Evolutionary conservation across 2,113 vertebrate genomes (phyloP).

Genomic region (Pollachius pollachius): DNA sequence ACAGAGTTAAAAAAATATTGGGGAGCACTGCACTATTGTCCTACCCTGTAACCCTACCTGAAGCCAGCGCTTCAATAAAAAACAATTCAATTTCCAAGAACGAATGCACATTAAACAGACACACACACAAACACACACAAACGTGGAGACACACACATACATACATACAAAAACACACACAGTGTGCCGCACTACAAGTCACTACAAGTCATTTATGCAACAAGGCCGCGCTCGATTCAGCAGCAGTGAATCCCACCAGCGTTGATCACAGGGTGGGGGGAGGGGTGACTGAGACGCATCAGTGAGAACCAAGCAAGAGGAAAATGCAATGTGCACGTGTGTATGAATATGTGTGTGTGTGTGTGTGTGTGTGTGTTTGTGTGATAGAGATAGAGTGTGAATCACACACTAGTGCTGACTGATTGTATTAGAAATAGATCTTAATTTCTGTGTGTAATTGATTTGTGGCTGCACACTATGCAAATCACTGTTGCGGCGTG

Average conservation of each 20-base stretch:
- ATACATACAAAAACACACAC: neutral
- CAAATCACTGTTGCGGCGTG: neutral
- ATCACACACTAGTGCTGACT: constrained; percentile 39
- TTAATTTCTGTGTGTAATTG: constrained; percentile 64
- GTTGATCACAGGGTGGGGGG: neutral
- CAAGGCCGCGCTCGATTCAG: too few species aligned
- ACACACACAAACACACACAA: neutral
- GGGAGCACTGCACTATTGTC: too few species aligned
- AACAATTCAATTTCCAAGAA: neutral
- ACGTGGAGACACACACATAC: neutral
- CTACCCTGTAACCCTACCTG: too few species aligned
- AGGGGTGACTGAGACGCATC: constrained; percentile 18
- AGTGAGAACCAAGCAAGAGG: constrained; percentile 28
- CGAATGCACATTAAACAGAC: neutral
- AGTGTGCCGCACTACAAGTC: neutral
- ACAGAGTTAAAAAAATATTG: too few species aligned
- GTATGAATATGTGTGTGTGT: neutral
- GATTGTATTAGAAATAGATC: constrained; percentile 67
- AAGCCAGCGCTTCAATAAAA: too few species aligned
- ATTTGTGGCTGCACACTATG: constrained; percentile 52
- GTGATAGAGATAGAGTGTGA: constrained; percentile 27
- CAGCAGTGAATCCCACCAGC: constrained; percentile 10
- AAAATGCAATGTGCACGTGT: constrained; percentile 1
- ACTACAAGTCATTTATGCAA: too few species aligned
- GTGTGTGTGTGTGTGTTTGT: neutral